Base-by-base conservation (phyloP, 2,797 vertebrate species). In the Sebastes taczanowskii region DNA sequence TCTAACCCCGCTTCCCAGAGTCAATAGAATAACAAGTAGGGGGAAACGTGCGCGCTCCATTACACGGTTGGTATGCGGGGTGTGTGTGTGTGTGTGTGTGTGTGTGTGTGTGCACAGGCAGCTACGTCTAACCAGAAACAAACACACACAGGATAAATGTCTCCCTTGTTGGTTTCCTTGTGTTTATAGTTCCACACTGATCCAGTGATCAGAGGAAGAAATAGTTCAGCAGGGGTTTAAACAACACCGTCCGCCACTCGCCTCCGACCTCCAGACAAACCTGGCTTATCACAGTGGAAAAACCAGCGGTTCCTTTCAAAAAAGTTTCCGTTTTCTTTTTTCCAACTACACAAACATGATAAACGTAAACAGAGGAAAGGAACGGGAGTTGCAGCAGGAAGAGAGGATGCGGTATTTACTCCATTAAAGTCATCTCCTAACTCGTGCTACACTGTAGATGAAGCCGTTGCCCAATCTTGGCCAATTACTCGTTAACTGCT, bases 11-110 rank as follows among this genome's bases (percentile, higher is more conserved):
- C 62, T 72, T 77, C 78, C 63, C 49, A 7, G 64, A 90, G 86
- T 86, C 88, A 89, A 90, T 83, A 87, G 85, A 92, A 91, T 89
- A 91, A 89, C 84, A 89, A 92, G 90, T 84, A 82, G 68, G 58
- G 77, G 77, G 53, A 79, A 61, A 85, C 59, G 77, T 7, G 63
- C 49, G 23, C 52, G 59, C 91, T 86, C 86, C 83, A 64, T 89
- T 92, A 85, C 85, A 88, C 27, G 30, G 68, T 86, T 76, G 92
- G 86, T 91, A 92, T 91, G 88, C 77, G 22, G 27, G 27, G 61
- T 6, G 14, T 6, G 38, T 14, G 34, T 34, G 30, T 30, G 30
- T 11, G 55, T 70, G 80, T 71, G 27, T 56, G 81, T 14, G 34
- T 34, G 30, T 30, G 30, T 11, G 55, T 70, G 80, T 71, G 27